Evolutionary conservation across 2,888 invertebrate genomes (phyloP).

Genomic region (Meloe dianella): DNA sequence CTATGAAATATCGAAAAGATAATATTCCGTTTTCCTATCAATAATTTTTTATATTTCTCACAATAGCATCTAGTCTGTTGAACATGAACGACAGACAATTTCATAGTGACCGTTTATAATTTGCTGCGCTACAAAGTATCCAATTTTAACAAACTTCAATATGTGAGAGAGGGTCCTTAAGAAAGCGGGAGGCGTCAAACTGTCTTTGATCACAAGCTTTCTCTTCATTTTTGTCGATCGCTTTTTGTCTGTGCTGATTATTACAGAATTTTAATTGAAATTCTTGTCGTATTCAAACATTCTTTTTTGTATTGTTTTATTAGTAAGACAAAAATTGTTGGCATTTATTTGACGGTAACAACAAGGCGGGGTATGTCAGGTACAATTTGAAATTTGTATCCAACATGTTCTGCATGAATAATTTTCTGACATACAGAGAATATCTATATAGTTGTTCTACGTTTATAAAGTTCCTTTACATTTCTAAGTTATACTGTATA

Average conservation of each 20-base stretch:
- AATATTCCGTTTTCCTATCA: neutral
- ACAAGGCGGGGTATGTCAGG: neutral
- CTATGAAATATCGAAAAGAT: too few species aligned
- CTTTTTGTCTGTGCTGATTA: slow-evolving; percentile 22
- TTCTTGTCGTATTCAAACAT: slow-evolving; percentile 19
- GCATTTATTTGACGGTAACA: neutral
- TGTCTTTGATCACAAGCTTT: slow-evolving; percentile 39
- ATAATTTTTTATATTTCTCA: neutral
- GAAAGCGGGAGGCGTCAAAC: slow-evolving; percentile 35
- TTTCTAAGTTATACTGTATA: slow-evolving; percentile 11
- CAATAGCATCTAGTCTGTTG: neutral
- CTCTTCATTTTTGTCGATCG: neutral
- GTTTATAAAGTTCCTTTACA: slow-evolving; percentile 12
- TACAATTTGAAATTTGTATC: slow-evolving; percentile 25
- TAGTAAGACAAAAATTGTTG: neutral
- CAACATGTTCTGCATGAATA: slow-evolving; percentile 22
- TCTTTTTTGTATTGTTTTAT: neutral
- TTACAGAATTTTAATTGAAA: slow-evolving; percentile 42
- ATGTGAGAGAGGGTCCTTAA: slow-evolving; percentile 33
- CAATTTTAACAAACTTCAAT: slow-evolving; percentile 41
- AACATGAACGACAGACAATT: slow-evolving; percentile 38
- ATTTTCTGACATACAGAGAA: neutral
- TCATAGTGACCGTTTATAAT: slow-evolving; percentile 37
- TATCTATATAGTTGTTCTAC: neutral
- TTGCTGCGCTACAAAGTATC: slow-evolving; percentile 38